Evolutionary conservation across 2,888 invertebrate species (phyloP).

Genomic region (Cheilosia vernalis): DNA sequence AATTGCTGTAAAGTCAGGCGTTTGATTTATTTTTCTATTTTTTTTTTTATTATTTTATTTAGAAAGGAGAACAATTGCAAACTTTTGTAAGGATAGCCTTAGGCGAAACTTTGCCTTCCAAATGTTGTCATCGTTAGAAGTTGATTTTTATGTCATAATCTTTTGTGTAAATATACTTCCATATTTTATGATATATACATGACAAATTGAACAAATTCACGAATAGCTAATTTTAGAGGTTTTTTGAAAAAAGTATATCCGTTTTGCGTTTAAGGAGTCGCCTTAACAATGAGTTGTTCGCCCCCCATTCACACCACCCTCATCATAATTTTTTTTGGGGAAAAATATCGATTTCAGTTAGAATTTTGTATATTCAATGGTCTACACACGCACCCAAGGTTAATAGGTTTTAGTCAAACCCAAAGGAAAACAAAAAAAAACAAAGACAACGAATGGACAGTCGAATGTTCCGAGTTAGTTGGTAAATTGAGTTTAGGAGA

Average conservation of each 20-base stretch:
- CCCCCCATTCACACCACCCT: constrained; percentile 13
- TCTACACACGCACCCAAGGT: neutral
- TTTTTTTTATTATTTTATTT: neutral
- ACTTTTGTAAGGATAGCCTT: neutral
- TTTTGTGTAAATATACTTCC: neutral
- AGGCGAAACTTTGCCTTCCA: constrained; percentile 20
- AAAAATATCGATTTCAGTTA: constrained; percentile 54
- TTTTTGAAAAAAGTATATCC: neutral
- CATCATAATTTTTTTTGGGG: constrained; percentile 30
- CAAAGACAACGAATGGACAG: neutral
- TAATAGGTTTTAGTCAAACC: neutral
- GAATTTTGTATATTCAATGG: constrained; percentile 4
- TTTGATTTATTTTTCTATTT: constrained; percentile 1
- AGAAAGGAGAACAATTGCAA: constrained; percentile 8
- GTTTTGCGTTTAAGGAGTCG: neutral
- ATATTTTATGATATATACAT: neutral
- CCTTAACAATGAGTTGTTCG: neutral
- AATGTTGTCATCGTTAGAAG: constrained; percentile 29
- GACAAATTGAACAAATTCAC: constrained; percentile 35
- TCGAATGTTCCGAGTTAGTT: neutral
- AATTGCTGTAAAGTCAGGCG: constrained; percentile 48
- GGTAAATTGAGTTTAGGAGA: neutral
- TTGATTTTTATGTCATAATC: constrained; percentile 8
- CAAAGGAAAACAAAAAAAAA: neutral
- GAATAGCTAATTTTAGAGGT: constrained; percentile 31